Evolutionary conservation across 2,888 invertebrate genomes (phyloP).

Genomic region (Trissolcus japonicus): DNA sequence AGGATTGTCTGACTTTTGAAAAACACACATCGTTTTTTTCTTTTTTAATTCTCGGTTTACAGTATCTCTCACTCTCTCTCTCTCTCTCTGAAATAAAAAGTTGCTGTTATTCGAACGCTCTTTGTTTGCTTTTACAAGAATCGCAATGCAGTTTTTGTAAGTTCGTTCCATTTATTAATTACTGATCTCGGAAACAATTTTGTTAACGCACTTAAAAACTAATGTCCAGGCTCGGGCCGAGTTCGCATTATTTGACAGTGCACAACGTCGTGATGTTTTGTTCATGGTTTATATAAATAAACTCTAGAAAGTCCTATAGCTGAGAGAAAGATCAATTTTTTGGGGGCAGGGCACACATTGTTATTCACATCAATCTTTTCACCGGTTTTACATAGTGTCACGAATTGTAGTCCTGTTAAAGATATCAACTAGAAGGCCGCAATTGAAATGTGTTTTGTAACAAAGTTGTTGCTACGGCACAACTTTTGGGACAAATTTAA

Average conservation of each 20-base stretch:
- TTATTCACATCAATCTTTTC: conserved; percentile 4
- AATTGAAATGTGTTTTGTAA: too few species aligned
- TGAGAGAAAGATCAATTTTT: conserved; percentile 20
- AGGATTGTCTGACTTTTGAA: too few species aligned
- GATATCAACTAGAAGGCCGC: too few species aligned
- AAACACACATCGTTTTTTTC: not conserved
- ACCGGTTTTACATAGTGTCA: too few species aligned
- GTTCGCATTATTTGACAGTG: conserved; percentile 2
- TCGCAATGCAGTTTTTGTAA: not conserved
- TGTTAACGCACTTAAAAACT: too few species aligned
- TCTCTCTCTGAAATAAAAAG: conserved; percentile 33
- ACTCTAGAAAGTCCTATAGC: conserved; percentile 32
- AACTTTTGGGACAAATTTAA: not conserved
- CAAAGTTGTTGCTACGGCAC: too few species aligned
- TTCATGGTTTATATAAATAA: conserved; percentile 4
- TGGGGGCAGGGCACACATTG: too few species aligned
- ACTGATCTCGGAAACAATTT: not conserved
- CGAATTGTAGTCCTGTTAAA: too few species aligned
- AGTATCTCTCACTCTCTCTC: not conserved
- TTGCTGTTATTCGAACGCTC: conserved; percentile 21
- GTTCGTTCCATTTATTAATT: not conserved
- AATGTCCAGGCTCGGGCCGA: too few species aligned
- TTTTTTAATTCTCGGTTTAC: not conserved
- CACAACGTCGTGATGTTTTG: conserved; percentile 21
- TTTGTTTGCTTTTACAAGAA: not conserved